phyloP scores from a whole-genome alignment of 2,888 invertebrate genomes.

The Netelia melanura region DNA sequence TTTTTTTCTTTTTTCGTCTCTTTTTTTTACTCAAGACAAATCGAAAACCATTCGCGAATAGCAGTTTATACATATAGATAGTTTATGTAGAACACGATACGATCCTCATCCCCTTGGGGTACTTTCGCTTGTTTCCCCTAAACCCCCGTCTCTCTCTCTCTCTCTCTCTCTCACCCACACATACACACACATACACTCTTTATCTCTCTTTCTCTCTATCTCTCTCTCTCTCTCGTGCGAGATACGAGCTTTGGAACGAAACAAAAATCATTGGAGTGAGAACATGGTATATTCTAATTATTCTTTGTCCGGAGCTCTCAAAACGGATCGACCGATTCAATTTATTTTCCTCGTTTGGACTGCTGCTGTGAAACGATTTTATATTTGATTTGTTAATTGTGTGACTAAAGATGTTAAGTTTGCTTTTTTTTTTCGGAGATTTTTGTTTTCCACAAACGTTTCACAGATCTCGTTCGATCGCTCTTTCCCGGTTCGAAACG shows the following conservation, averaged over 20 bases:
- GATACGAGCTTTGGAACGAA: not conserved
- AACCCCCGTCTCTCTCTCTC: conserved; percentile 29
- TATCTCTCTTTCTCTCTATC: not conserved
- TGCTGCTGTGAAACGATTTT: not conserved
- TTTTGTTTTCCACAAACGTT: not conserved
- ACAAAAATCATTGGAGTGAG: not conserved
- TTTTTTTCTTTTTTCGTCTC: conserved; percentile 51
- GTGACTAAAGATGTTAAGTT: not conserved
- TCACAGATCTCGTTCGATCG: conserved; percentile 23
- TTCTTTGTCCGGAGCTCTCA: not conserved
- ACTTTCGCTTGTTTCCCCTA: conserved; percentile 33
- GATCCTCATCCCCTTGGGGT: conserved; percentile 12
- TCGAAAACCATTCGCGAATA: conserved; percentile 43
- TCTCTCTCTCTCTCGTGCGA: conserved; percentile 6
- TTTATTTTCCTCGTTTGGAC: not conserved
- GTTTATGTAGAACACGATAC: conserved; percentile 50
- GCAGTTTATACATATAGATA: conserved; percentile 36
- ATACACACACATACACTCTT: too few relatives aligned
- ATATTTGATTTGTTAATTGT: not conserved
- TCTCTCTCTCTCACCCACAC: not conserved
- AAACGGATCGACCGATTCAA: not conserved
- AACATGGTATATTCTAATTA: conserved; percentile 25
- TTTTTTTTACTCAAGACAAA: conserved; percentile 52
- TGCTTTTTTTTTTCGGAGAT: not conserved
- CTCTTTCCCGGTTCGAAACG: conserved; percentile 25